Conservation (phyloP, 2,888 invertebrate species). For the Kuschelorhynchus macadamiae region DNA sequence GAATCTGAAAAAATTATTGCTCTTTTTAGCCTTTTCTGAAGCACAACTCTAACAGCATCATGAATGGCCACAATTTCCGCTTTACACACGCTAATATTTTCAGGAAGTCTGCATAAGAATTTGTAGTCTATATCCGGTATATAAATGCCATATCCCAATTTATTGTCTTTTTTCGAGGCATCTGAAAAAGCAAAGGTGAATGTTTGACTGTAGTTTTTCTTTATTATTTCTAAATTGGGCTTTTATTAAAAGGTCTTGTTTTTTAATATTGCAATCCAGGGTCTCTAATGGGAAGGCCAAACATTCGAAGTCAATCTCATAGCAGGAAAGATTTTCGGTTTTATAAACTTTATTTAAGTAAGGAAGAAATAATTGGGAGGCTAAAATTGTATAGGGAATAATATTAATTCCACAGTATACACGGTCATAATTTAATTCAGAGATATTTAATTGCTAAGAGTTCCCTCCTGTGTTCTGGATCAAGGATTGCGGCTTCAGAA, state of each 20-base stretch:
- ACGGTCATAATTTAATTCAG: neutral
- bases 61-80: constrained; percentile 1
- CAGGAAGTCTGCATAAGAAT: neutral
- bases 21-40: neutral
- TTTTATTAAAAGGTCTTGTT: neutral
- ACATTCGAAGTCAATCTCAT: neutral
- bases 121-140: neutral
- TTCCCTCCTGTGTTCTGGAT: neutral
- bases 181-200: neutral
- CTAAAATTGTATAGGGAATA: neutral
- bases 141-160: neutral
- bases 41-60: neutral
- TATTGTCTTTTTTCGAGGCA: constrained; percentile 3
- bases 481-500: too few species aligned
- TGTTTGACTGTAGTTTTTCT: neutral
- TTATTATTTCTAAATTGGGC: neutral
- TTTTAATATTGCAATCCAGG: neutral
- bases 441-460: neutral
- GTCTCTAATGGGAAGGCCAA: neutral
- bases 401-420: neutral
- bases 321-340: neutral
- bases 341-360: too few species aligned
- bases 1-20: constrained; percentile 6
- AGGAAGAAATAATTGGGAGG: neutral
- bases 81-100: neutral